Evolutionary conservation across 2,888 invertebrate species (phyloP).

Genomic region (Stomorhina lunata): DNA sequence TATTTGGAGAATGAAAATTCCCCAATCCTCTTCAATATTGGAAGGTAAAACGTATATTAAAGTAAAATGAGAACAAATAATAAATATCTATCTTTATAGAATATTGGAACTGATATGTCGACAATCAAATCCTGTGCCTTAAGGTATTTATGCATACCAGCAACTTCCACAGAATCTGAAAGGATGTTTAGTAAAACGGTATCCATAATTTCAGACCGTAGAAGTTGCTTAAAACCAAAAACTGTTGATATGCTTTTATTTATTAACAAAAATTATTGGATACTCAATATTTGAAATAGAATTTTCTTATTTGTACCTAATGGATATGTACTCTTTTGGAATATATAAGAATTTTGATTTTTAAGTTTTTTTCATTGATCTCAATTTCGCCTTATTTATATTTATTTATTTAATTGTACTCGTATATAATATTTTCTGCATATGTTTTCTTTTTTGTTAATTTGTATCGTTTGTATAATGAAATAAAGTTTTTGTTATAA

Average conservation of each 20-base stretch:
- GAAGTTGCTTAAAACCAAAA: conserved; percentile 23
- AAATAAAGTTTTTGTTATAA: no score
- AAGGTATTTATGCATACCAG: conserved; percentile 34
- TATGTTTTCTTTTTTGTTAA: no score
- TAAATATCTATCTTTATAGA: neutral
- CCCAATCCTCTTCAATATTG: neutral
- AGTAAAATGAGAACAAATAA: neutral
- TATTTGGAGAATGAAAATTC: conserved; percentile 24
- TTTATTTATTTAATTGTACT: no score
- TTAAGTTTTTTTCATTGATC: no score
- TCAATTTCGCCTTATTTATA: no score
- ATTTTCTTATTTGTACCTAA: no score
- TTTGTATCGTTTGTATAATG: no score
- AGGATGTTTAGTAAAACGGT: conserved; percentile 15
- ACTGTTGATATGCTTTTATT: neutral
- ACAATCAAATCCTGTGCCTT: neutral
- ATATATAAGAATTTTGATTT: no score
- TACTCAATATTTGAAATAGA: neutral
- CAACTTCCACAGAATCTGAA: conserved; percentile 23
- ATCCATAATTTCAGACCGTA: conserved; percentile 22
- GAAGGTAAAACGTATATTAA: neutral
- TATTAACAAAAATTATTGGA: conserved; percentile 1
- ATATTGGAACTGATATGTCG: neutral
- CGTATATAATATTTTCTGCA: no score
- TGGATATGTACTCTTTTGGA: no score